These are phyloP conservation scores for Scaptomyza hsui DNA, from an alignment of 1,140 invertebrate species.

Conservation along the genomic window DNA sequence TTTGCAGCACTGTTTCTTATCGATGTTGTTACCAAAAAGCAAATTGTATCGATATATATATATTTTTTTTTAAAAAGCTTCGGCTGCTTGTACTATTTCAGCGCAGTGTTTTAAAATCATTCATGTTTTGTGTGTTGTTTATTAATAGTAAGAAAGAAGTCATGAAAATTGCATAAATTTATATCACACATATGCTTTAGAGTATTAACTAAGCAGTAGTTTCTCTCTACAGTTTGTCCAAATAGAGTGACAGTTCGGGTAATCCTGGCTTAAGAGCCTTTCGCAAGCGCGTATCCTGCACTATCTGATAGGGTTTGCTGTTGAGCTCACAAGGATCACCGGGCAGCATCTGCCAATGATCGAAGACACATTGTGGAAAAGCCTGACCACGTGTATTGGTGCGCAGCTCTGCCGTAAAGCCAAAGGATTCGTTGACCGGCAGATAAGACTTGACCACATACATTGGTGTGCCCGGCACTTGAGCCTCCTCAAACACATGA, in stretches of 20 bases:
- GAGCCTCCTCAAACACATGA: slow-evolving; percentile 96
- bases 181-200: not conserved
- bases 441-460: slow-evolving; percentile 98
- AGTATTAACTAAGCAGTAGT: not conserved
- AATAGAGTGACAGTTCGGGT: slow-evolving; percentile 94
- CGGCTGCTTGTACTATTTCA: not conserved
- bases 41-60: not conserved
- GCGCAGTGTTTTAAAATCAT: not conserved
- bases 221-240: slow-evolving; percentile 93
- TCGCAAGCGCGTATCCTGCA: slow-evolving; percentile 97
- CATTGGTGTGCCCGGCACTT: slow-evolving; percentile 98
- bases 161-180: not conserved
- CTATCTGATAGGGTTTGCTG: slow-evolving; percentile 92
- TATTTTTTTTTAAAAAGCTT: not conserved
- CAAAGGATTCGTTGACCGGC: slow-evolving; percentile 99
- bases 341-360: slow-evolving; percentile 98
- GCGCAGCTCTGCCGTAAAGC: slow-evolving; percentile 98
- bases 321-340: slow-evolving; percentile 94
- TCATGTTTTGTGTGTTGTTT: not conserved
- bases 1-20: not conserved
- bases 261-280: slow-evolving; percentile 99
- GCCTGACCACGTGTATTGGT: slow-evolving; percentile 99
- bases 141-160: not conserved
- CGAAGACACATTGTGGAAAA: slow-evolving; percentile 99
- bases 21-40: not conserved